Evolutionary conservation across 2,113 vertebrate genomes (phyloP).

Genomic region (Ranitomeya variabilis): DNA sequence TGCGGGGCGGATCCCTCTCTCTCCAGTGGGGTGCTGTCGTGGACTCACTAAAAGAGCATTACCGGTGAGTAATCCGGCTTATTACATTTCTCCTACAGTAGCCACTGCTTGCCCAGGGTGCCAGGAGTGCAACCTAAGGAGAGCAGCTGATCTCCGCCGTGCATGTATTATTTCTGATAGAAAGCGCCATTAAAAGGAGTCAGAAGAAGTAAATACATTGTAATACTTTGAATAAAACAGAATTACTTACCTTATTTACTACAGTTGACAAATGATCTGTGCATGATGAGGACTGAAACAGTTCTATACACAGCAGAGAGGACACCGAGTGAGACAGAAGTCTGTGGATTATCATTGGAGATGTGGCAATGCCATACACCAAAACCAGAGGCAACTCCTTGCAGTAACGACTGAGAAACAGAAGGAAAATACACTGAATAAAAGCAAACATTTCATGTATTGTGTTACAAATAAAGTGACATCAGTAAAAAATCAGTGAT

Average conservation of each 20-base stretch:
- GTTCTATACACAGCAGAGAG: slow-evolving; percentile 90
- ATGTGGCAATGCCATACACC: slow-evolving; percentile 94
- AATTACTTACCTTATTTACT: slow-evolving; percentile 86
- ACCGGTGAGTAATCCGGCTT: too few species aligned
- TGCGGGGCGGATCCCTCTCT: too few species aligned
- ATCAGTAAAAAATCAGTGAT: too few species aligned
- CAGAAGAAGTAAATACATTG: background rate
- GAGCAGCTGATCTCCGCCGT: too few species aligned
- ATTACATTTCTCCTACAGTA: too few species aligned
- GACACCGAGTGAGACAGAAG: slow-evolving; percentile 92
- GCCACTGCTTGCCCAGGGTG: too few species aligned
- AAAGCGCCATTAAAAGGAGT: background rate
- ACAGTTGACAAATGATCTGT: slow-evolving; percentile 89
- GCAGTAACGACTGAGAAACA: slow-evolving; percentile 79
- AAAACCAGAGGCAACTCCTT: slow-evolving; percentile 85
- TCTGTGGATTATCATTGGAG: slow-evolving; percentile 89
- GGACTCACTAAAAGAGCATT: too few species aligned
- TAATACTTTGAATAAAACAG: background rate
- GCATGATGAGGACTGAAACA: slow-evolving; percentile 92
- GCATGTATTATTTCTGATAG: background rate
- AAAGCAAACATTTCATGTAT: background rate
- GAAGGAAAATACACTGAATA: slow-evolving; percentile 5
- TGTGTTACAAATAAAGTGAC: background rate
- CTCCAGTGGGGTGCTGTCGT: too few species aligned
- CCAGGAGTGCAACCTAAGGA: too few species aligned